Conservation (phyloP, 35 echinoderm and acorn worm species). For the Acanthaster planci region DNA sequence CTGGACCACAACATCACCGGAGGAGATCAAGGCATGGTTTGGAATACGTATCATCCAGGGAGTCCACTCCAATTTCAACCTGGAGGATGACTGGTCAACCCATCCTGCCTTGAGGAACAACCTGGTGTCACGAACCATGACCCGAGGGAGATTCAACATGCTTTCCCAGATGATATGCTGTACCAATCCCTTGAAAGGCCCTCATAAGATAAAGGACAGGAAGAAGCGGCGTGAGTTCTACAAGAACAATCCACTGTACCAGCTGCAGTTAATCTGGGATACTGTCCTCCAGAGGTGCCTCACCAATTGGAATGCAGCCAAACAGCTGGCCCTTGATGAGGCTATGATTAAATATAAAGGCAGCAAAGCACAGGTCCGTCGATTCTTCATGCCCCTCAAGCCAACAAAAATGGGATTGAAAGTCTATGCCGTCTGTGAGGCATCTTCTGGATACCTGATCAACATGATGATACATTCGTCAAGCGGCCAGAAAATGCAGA, state of each 20-base stretch:
- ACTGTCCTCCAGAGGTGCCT: constrained; percentile 4
- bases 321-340: not conserved
- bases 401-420: not conserved
- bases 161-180: not conserved
- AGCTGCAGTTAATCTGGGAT: constrained; percentile 3
- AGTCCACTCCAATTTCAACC: not conserved
- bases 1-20: not conserved
- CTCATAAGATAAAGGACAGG: not conserved
- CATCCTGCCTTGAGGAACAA: not conserved
- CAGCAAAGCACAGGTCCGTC: not conserved
- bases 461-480: not conserved
- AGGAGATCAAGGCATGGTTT: not conserved
- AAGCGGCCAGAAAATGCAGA: not conserved
- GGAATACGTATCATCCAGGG: not conserved
- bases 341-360: not conserved
- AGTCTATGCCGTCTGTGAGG: not conserved
- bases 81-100: constrained; percentile 2
- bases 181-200: not conserved
- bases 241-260: constrained; percentile 9
- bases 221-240: not conserved
- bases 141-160: not conserved
- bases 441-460: not conserved
- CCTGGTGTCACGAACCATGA: not conserved
- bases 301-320: not conserved
- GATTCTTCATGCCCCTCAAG: constrained; percentile 11